Conservation (phyloP, 2,888 invertebrate species). For the Callinectes sapidus region DNA sequence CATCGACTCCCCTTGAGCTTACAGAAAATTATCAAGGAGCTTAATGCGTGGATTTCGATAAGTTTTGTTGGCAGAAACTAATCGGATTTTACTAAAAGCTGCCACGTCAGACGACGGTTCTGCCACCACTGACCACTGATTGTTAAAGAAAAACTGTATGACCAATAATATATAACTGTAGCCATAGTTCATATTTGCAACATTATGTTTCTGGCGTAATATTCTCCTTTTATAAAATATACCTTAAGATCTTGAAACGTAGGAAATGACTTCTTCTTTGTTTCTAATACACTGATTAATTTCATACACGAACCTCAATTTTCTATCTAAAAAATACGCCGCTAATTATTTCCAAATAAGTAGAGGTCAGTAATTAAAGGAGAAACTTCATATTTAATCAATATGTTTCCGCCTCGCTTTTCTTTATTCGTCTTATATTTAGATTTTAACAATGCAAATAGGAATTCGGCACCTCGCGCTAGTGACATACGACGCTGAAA, state of each 20-base stretch:
- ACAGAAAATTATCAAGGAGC: neutral
- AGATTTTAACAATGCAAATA: neutral
- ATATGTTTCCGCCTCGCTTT: neutral
- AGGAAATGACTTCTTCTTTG: neutral
- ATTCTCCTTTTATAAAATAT: neutral
- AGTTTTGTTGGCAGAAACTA: neutral
- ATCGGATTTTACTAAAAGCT: neutral
- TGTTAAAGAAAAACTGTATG: neutral
- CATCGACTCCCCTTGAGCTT: neutral
- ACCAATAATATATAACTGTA: neutral
- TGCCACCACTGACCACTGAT: neutral
- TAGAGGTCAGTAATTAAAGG: neutral
- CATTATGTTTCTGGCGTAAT: neutral
- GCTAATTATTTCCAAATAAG: neutral
- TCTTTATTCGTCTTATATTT: neutral
- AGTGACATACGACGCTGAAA: neutral
- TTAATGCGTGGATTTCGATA: neutral
- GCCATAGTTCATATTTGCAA: neutral
- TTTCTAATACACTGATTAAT: neutral
- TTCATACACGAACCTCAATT: neutral
- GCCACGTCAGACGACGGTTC: neutral
- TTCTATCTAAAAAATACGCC: neutral
- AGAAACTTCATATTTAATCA: neutral
- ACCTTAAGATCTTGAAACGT: neutral
- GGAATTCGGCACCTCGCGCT: neutral